Evolutionary conservation across 1,140 invertebrate genomes (phyloP), one percentile per base, ranked within the genome.

Genomic region (Drosophila grimshawi): DNA sequence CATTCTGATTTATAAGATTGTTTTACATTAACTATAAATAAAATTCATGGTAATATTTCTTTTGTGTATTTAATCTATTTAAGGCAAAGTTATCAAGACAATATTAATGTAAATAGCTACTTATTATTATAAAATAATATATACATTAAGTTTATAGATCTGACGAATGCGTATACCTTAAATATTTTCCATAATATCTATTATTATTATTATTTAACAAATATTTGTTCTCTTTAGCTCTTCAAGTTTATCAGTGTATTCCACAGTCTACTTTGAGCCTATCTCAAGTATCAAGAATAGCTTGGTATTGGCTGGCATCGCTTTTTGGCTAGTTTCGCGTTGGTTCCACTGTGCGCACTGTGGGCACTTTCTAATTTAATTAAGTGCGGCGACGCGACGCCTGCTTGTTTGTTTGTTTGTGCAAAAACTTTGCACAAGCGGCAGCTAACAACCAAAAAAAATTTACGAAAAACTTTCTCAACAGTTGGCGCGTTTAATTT

Each of bases 401-500:
- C 85, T 75, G 76, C 74, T 80, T 78, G 19, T 19, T 19, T 19
- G 85, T 63, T 82, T 78, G 72, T 53, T 74, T 81, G 76, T 72
- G 69, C 74, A 67, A 76, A 76, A 76, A 76, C 51, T 61, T 76
- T 76, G 46, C 32, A 55, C 51, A 48, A 59, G 52, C 67, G 29
- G 67, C 27, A 49, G 64, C 74, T 61, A 60, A 76, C 29, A 53
- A 49, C 30, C 39, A 7, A 30, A 63, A 65, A 76, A 68, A 59
- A 30, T 19, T 19, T 19, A 0, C 19, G 29, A 48, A 62, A 67
- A 77, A 78, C 51, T 80, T 80, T 39, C 59, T 80, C 73, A 83
- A 76, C 85, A 72, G 85, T 88, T 88, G 85, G 85, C 65, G 70
- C 74, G 63, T 88, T 88, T 88, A 89, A 89, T 88, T 89, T 88